phyloP scores from a whole-genome alignment of 2,888 invertebrate species.

The Hyposoter didymator region DNA sequence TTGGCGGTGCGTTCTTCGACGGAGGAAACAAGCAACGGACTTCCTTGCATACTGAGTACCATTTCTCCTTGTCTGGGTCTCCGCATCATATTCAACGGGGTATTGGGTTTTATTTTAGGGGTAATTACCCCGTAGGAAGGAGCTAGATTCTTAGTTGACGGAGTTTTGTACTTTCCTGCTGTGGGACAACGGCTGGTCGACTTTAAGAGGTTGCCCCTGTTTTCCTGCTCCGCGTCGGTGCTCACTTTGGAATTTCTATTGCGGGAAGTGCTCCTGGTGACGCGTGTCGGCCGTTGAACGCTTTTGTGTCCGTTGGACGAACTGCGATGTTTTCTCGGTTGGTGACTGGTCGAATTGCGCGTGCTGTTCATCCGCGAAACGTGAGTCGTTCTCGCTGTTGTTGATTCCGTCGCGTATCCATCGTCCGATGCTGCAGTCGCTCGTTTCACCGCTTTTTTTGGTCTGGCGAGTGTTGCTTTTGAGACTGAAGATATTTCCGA shows the following conservation, averaged over 20 bases:
- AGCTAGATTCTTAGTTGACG: slow-evolving; percentile 61
- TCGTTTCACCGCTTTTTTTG: slow-evolving; percentile 71
- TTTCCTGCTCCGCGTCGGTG: slow-evolving; percentile 40
- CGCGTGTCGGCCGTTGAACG: slow-evolving; percentile 1
- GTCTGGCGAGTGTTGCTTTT: background rate
- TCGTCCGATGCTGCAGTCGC: slow-evolving; percentile 78
- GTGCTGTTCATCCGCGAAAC: slow-evolving; percentile 57
- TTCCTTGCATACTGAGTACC: slow-evolving; percentile 89
- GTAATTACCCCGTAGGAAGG: slow-evolving; percentile 75
- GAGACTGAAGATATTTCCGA: slow-evolving; percentile 42
- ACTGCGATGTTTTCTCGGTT: slow-evolving; percentile 36
- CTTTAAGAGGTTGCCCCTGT: slow-evolving; percentile 44
- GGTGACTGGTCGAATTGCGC: slow-evolving; percentile 37
- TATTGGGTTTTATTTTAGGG: slow-evolving; percentile 87
- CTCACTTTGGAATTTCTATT: slow-evolving; percentile 66
- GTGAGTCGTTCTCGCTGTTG: slow-evolving; percentile 51
- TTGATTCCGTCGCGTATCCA: slow-evolving; percentile 79
- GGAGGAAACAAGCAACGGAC: slow-evolving; percentile 87
- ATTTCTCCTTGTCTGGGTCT: slow-evolving; percentile 88
- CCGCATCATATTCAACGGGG: slow-evolving; percentile 87
- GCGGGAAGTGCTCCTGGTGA: slow-evolving; percentile 71
- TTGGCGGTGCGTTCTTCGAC: slow-evolving; percentile 86
- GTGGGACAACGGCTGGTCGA: slow-evolving; percentile 51
- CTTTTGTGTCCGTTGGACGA: slow-evolving; percentile 53
- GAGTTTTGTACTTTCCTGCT: slow-evolving; percentile 75